Evolutionary conservation across 2,797 vertebrate species (phyloP).

Genomic region (Kryptolebias ocellatus): DNA sequence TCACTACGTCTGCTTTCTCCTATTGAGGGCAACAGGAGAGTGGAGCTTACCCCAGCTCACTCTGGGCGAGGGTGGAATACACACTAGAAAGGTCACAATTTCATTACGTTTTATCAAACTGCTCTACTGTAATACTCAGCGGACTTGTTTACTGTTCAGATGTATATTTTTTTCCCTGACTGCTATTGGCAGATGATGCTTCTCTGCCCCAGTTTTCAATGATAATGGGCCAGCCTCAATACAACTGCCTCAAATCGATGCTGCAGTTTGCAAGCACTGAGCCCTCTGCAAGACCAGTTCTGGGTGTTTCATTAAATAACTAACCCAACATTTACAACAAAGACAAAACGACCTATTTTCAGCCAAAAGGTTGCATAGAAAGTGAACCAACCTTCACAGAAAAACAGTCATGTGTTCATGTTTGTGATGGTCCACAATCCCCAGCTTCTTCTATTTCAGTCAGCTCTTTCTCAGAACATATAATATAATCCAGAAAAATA

Average conservation of each 20-base stretch:
- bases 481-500: constrained; percentile 3
- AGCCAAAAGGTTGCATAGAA: background rate
- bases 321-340: background rate
- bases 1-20: background rate
- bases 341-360: background rate
- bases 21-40: background rate
- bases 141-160: background rate
- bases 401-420: background rate
- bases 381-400: background rate
- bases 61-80: background rate
- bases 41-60: background rate
- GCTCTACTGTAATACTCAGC: background rate
- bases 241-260: constrained; percentile 1
- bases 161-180: background rate
- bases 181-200: background rate
- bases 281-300: background rate
- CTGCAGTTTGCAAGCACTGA: background rate
- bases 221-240: background rate
- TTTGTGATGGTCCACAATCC: background rate
- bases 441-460: constrained; percentile 2
- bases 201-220: background rate
- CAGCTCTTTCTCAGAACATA: background rate
- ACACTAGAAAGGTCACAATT: background rate
- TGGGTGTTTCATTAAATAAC: background rate
- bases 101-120: background rate